A percentile compares a stretch with the other conserved stretches of the same genome.
Evolutionary conservation across 2,113 vertebrate genomes (phyloP).

Genomic region (Neoarius graeffei): DNA sequence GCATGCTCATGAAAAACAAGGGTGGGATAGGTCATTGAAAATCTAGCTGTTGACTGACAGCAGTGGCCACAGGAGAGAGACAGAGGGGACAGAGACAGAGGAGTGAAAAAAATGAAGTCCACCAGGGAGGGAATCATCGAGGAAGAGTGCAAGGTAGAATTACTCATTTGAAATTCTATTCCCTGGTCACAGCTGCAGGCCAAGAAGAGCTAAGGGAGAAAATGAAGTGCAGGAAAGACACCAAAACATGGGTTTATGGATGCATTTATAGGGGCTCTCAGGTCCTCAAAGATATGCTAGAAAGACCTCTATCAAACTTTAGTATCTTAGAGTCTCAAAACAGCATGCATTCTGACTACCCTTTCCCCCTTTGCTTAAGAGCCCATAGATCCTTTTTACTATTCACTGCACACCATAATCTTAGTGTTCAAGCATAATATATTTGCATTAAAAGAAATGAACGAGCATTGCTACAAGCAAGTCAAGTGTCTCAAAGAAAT

Average conservation of each 20-base stretch:
- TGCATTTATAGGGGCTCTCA: constrained; percentile 17
- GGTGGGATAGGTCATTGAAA: constrained; percentile 35
- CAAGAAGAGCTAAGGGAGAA: constrained; percentile 43
- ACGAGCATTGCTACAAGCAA: constrained; percentile 9
- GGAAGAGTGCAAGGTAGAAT: constrained; percentile 24
- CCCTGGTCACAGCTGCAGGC: constrained; percentile 30
- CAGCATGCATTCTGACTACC: constrained; percentile 1
- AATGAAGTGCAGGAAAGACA: constrained; percentile 23
- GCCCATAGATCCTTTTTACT: constrained; percentile 19
- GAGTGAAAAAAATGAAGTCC: constrained; percentile 14
- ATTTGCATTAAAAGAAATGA: constrained; percentile 41
- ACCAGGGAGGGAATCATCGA: constrained; percentile 44
- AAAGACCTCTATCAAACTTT: constrained; percentile 16
- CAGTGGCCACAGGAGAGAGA: constrained; percentile 39
- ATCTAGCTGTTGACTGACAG: constrained; percentile 49
- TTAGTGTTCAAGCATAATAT: constrained; percentile 42
- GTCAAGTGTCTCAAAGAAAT: constrained; percentile 62
- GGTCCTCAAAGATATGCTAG: constrained; percentile 24
- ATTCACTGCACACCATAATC: constrained; percentile 2
- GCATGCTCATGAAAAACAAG: constrained; percentile 32
- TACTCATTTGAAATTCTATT: constrained; percentile 55
- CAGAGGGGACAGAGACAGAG: constrained; percentile 13
- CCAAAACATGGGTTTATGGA: constrained; percentile 26
- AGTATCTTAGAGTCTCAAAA: constrained; percentile 33
- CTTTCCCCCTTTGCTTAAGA: constrained; percentile 18